Base-by-base conservation (phyloP, 2,888 invertebrate species). In the Tenthredo scrophulariae region DNA sequence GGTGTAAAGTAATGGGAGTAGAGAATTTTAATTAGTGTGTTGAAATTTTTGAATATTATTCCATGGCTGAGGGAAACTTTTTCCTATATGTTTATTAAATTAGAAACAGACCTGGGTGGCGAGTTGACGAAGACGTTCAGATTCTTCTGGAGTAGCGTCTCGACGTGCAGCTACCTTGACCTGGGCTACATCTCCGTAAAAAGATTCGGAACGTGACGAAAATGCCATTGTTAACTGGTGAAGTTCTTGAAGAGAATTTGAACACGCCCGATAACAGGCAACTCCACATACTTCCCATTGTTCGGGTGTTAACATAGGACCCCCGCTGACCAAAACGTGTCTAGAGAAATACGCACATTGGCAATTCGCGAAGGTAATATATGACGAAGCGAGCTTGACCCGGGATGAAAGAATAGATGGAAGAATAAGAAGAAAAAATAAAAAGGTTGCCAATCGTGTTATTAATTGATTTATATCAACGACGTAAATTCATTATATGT, bases 131-230 rank as follows among this genome's bases (percentile, higher is more conserved):
- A 98, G 95, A 88, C 98, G 95, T 58, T 97, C 96, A 90, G 97
- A 96, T 91, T 98, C 98, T 87, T 97, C 96, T 15, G 97, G 94
- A 1, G 97, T 97, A 90, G 97, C 97, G 92, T 98, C 98, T 86
- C 97, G 96, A 75, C 98, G 95, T 0, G 98, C 98, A 1, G 98
- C 98, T 9, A 98, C 98, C 94, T 98, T 98, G 0, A 98, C 98
- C 86, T 98, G 98, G 13, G 97, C 97, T 88, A 97, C 94, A 93
- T 98, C 98, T 0, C 98, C 98, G 92, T 98, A 98, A 93, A 98
- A 99, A 91, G 98, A 98, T 90, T 98, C 97, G 0, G 98, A 98
- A 91, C 98, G 97, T 89, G 97, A 96, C 90, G 97, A 97, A 92
- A 98, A 99, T 58, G 98, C 98, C 90, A 97, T 96, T 85, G 98